phyloP scores from a whole-genome alignment of 2,888 invertebrate genomes.

The Trachelus tabidus region DNA sequence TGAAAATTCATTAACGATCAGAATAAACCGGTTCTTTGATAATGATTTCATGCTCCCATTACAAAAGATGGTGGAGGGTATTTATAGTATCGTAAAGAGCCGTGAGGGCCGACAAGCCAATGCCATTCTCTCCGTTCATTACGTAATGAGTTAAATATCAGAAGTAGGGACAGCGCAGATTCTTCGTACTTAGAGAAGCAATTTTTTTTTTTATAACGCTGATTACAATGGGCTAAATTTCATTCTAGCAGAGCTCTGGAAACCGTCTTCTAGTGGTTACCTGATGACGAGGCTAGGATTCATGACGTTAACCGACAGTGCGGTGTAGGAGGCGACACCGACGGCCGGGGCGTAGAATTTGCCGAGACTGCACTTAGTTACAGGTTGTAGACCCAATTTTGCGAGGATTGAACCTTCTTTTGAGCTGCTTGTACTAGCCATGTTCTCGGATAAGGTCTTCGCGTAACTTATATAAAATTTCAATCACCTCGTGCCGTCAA shows the following conservation, averaged over 20 bases:
- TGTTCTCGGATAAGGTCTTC: constrained; percentile 14
- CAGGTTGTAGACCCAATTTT: constrained; percentile 70
- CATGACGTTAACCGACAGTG: constrained; percentile 85
- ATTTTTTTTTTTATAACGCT: too few relatives aligned
- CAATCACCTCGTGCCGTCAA: background rate
- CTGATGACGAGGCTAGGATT: constrained; percentile 82
- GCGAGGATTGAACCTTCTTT: constrained; percentile 37
- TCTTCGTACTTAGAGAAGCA: too few relatives aligned
- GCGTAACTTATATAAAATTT: too few relatives aligned
- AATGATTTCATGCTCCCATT: background rate
- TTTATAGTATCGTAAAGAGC: background rate
- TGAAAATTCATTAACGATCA: constrained; percentile 62
- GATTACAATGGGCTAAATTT: background rate
- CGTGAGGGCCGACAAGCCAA: background rate
- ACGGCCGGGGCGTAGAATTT: constrained; percentile 82
- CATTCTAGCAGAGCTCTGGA: background rate
- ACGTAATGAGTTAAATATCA: background rate
- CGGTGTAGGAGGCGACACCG: constrained; percentile 81
- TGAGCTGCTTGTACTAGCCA: constrained; percentile 46
- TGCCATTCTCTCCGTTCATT: background rate
- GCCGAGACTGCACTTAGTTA: constrained; percentile 77
- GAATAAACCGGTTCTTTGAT: too few relatives aligned
- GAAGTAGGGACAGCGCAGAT: too few relatives aligned
- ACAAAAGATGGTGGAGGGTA: background rate
- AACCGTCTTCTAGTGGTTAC: constrained; percentile 60